Percentiles rank a stretch among this genome's conserved stretches.
These are phyloP conservation scores for Porites rus DNA, from an alignment of 92 coral and sea anemone species.

Conservation along the genomic window DNA sequence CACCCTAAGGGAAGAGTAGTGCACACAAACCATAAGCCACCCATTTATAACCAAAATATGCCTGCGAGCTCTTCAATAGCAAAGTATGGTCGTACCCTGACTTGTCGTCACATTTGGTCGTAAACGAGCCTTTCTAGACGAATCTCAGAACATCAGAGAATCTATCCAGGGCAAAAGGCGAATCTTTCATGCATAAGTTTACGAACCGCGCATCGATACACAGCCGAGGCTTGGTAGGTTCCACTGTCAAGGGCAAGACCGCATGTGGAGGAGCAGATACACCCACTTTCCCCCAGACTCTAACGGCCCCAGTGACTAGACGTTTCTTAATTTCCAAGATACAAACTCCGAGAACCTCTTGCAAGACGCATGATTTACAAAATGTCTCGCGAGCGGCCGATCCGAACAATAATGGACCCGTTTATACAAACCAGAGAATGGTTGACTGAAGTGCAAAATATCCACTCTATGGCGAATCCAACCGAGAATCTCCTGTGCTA, in stretches of 20 bases:
- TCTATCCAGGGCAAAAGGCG: slow-evolving; percentile 50
- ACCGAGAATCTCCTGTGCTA: slow-evolving; percentile 15
- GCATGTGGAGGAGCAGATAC: slow-evolving; percentile 37
- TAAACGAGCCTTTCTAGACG: slow-evolving; percentile 36
- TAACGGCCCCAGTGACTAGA: slow-evolving; percentile 29
- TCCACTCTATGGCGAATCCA: slow-evolving; percentile 48
- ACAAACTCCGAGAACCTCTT: slow-evolving; percentile 34
- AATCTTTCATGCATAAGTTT: slow-evolving; percentile 55
- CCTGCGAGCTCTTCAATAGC: slow-evolving; percentile 9
- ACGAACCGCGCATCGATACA: slow-evolving; percentile 59
- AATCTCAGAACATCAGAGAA: slow-evolving; percentile 39
- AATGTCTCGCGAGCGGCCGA: slow-evolving; percentile 30
- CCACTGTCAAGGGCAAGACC: slow-evolving; percentile 54
- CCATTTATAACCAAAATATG: slow-evolving; percentile 53
- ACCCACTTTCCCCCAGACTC: slow-evolving; percentile 42
- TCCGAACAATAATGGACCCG: slow-evolving; percentile 26
- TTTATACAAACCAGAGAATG: slow-evolving; percentile 38
- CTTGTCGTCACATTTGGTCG: slow-evolving; percentile 53
- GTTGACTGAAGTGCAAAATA: slow-evolving; percentile 33
- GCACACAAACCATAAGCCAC: slow-evolving; percentile 52
- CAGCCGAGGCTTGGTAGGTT: slow-evolving; percentile 61
- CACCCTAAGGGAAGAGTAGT: slow-evolving; percentile 64
- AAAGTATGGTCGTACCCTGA: slow-evolving; percentile 65
- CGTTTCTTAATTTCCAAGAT: slow-evolving; percentile 16
- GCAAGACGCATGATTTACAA: slow-evolving; percentile 43